Evolutionary conservation across 2,888 invertebrate genomes (phyloP), one percentile per base, ranked within the genome.

Genomic region (Sphecodes monilicornis): DNA sequence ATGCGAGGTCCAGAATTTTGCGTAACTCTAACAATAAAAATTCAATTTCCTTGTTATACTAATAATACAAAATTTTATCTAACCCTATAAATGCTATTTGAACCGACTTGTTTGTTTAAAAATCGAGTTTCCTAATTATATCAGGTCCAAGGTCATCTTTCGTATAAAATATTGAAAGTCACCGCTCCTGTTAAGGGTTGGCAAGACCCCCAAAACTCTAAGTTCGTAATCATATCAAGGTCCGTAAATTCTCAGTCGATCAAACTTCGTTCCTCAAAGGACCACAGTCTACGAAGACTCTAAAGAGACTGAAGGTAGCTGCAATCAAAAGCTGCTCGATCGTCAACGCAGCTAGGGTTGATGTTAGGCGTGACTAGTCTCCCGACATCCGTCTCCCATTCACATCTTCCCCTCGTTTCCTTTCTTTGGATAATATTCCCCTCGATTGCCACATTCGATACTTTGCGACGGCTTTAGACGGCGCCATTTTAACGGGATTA

Each of bases 391-490:
- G 11, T 29, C 39, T 36, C 39, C 66, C 32, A 26, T 39, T 54
- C 66, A 66, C 16, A 22, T 71, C 41, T 39, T 43, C 39, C 50
- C 54, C 18, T 54, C 22, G 29, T 41, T 68, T 66, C 54, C 69
- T 70, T 57, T 50, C 11, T 54, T 71, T 66, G 57, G 60, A 66
- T 18, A 26, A 29, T 32, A 66, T 74, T 36, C 46, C 36, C 57
- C 3, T 64, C 57, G 72, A 77, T 68, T 72, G 83, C 76, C 79
- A 86, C 46, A 76, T 82, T 78, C 72, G 76, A 88, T 88, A 82
- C 82, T 89, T 89, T 86, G 85, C 85, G 78, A 87, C 73, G 79
- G 82, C 80, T 83, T 87, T 90, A 81, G 83, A 81, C 76, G 73
- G 80, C 75, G 84, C 78, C 81, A 75, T 84, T 87, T 80, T 69